Percentiles rank a stretch among this genome's conserved stretches.
Evolutionary conservation across 2,797 vertebrate species (phyloP).

Genomic region (Nyctalus aviator): DNA sequence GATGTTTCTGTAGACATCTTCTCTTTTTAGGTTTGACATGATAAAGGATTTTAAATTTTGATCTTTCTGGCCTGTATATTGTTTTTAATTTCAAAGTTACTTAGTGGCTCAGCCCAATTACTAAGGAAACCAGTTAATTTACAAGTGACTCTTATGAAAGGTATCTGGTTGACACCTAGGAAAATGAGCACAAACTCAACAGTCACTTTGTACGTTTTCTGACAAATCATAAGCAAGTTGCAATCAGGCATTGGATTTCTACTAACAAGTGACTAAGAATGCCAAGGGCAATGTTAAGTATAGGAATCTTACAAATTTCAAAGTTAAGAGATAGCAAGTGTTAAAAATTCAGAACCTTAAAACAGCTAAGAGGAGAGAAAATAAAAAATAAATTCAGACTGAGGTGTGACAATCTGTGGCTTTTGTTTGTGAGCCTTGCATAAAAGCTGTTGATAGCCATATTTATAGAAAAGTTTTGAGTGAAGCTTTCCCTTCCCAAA

Average conservation of each 20-base stretch:
- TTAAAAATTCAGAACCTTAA: not conserved
- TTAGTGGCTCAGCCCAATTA: conserved; percentile 16
- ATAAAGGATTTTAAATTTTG: conserved; percentile 6
- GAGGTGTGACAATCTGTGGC: not conserved
- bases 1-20: not conserved
- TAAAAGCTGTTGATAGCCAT: not conserved
- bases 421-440: not conserved
- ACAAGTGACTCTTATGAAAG: conserved; percentile 35
- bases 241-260: conserved; percentile 20
- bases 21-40: conserved; percentile 3
- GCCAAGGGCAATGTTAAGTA: not conserved
- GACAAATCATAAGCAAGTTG: conserved; percentile 10
- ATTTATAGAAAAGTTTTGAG: conserved; percentile 2
- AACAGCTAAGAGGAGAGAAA: conserved; percentile 31
- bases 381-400: not conserved
- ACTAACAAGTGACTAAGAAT: not conserved
- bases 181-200: conserved; percentile 12
- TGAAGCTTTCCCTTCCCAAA: not conserved
- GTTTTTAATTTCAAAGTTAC: conserved; percentile 38
- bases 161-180: not conserved
- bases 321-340: not conserved
- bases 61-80: not conserved
- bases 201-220: not conserved
- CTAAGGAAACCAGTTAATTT: conserved; percentile 26
- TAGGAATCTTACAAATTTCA: conserved; percentile 4